Evolutionary conservation across 2,888 invertebrate genomes (phyloP).

Genomic region (Aproaerema taeniolella): DNA sequence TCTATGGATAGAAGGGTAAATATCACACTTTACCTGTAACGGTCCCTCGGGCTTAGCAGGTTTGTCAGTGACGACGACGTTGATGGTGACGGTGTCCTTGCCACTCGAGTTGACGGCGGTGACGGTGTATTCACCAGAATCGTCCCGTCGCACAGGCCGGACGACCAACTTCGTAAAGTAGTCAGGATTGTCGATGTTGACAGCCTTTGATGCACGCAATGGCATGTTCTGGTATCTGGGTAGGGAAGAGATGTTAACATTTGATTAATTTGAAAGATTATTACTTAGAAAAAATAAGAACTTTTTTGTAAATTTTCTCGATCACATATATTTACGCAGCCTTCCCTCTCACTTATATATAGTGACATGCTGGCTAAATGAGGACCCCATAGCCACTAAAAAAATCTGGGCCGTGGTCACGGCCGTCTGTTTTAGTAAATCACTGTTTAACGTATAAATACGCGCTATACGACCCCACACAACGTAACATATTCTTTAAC

Average conservation of each 20-base stretch:
- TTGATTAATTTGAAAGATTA: no score
- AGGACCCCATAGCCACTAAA: no score
- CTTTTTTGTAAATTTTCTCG: no score
- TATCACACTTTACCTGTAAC: constrained; percentile 77
- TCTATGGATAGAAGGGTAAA: constrained; percentile 76
- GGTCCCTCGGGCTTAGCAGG: constrained; percentile 94
- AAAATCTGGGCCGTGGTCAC: no score
- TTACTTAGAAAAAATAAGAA: no score
- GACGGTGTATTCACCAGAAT: constrained; percentile 92
- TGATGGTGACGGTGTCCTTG: constrained; percentile 88
- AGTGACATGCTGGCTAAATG: no score
- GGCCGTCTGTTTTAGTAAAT: no score
- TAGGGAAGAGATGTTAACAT: background rate
- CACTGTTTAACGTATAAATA: no score
- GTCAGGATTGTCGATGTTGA: constrained; percentile 89
- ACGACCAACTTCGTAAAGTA: constrained; percentile 93
- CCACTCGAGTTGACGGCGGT: constrained; percentile 92
- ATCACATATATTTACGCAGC: no score
- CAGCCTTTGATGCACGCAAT: constrained; percentile 81
- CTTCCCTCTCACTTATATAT: no score
- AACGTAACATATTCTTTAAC: no score
- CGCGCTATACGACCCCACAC: no score
- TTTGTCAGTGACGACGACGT: constrained; percentile 91
- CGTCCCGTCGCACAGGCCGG: constrained; percentile 86
- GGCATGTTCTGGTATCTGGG: constrained; percentile 88